phyloP scores from a whole-genome alignment of 2,797 vertebrate species.

The Channallabes apus region DNA sequence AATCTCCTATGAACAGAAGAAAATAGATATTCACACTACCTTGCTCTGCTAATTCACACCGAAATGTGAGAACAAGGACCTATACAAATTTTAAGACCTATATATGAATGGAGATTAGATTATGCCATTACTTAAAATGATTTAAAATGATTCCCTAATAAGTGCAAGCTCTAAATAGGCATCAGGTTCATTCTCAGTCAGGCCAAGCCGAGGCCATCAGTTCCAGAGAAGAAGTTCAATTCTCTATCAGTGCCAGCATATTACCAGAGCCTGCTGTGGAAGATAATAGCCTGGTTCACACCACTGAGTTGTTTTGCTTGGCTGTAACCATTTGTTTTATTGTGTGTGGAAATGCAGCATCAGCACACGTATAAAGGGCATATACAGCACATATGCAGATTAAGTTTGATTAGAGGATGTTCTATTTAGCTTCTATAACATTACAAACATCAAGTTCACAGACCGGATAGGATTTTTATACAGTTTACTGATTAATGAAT shows the following conservation, averaged over 20 bases:
- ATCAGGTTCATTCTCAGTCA: slow-evolving; percentile 19
- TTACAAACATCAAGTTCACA: slow-evolving; percentile 9
- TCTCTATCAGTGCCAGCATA: slow-evolving; percentile 24
- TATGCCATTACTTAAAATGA: neutral
- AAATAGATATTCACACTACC: neutral
- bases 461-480: neutral
- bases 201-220: slow-evolving; percentile 3
- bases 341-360: slow-evolving; percentile 38
- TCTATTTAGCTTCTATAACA: neutral
- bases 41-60: neutral
- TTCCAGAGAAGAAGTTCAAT: slow-evolving; percentile 15
- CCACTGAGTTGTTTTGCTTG: slow-evolving; percentile 37
- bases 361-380: slow-evolving; percentile 44
- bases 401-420: slow-evolving; percentile 30
- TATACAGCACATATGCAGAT: slow-evolving; percentile 41
- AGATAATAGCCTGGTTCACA: slow-evolving; percentile 37
- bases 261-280: slow-evolving; percentile 39
- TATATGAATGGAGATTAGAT: neutral
- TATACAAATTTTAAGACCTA: neutral
- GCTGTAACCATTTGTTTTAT: slow-evolving; percentile 37
- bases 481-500: neutral
- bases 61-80: neutral
- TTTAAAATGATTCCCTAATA: neutral
- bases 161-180: slow-evolving; percentile 8
- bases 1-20: neutral